phyloP scores from a whole-genome alignment of 1,140 invertebrate species.

The Eufriesea mexicana region DNA sequence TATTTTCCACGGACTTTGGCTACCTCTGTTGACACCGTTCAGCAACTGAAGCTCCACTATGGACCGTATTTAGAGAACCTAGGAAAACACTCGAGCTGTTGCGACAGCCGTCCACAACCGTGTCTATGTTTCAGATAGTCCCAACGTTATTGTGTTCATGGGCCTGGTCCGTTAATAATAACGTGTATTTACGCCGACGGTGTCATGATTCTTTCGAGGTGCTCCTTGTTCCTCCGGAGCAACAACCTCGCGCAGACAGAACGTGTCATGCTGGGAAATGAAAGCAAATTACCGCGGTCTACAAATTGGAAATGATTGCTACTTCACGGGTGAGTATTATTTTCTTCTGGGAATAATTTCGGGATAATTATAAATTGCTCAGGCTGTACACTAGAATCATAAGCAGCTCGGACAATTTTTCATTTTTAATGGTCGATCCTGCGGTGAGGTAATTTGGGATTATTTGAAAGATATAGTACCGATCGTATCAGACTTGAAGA shows the following conservation, averaged over 20 bases:
- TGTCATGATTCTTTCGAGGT: conserved; percentile 41
- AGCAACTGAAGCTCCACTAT: conserved; percentile 53
- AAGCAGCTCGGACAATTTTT: neutral
- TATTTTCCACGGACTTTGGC: conserved; percentile 43
- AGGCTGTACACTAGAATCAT: neutral
- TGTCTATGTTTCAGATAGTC: conserved; percentile 71
- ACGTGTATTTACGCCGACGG: conserved; percentile 33
- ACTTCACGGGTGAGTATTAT: neutral
- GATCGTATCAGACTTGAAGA: neutral
- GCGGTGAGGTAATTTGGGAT: neutral
- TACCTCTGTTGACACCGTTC: conserved; percentile 50
- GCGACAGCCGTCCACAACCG: conserved; percentile 73
- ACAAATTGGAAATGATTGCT: conserved; percentile 64
- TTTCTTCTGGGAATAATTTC: neutral
- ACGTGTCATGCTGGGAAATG: conserved; percentile 33
- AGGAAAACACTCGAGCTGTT: conserved; percentile 77
- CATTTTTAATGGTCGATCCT: neutral
- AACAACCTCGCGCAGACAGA: neutral
- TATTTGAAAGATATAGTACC: too few species aligned
- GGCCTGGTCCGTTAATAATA: conserved; percentile 54
- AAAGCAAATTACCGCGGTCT: conserved; percentile 20
- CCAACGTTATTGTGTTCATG: conserved; percentile 37
- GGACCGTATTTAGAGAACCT: conserved; percentile 66
- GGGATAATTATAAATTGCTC: neutral
- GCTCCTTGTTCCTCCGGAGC: neutral